Percentiles rank a stretch among this genome's conserved stretches.
Evolutionary conservation across 2,888 invertebrate genomes (phyloP).

Genomic region (Scaptomyza tumidula): DNA sequence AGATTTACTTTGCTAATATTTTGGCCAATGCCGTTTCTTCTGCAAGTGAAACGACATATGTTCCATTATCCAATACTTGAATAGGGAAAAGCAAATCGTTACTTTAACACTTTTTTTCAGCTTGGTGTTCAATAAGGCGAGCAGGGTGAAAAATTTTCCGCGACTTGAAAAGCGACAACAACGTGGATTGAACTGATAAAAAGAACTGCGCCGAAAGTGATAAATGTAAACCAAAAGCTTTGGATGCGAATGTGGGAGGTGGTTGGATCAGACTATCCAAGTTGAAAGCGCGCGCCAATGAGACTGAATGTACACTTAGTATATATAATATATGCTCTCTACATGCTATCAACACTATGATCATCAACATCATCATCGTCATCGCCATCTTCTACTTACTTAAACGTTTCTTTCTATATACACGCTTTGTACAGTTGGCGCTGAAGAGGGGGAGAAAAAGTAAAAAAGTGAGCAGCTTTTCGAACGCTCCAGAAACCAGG

Average conservation of each 20-base stretch:
- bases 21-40: conserved; percentile 24
- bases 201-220: conserved; percentile 75
- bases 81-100: not conserved
- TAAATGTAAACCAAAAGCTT: conserved; percentile 52
- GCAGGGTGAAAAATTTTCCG: conserved; percentile 52
- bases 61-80: conserved; percentile 11
- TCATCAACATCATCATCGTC: conserved; percentile 22
- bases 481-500: conserved; percentile 52
- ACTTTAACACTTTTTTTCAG: conserved; percentile 1
- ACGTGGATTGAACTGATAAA: conserved; percentile 73
- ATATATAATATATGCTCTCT: conserved; percentile 44
- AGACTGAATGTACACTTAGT: conserved; percentile 66
- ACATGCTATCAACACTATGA: conserved; percentile 42
- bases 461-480: conserved; percentile 29
- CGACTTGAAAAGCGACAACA: conserved; percentile 64
- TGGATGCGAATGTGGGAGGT: conserved; percentile 51
- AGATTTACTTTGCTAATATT: conserved; percentile 25
- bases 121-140: not conserved
- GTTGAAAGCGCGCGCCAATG: conserved; percentile 69
- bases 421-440: conserved; percentile 19
- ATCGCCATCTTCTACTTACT: conserved; percentile 9
- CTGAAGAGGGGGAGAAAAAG: conserved; percentile 33
- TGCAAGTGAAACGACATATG: conserved; percentile 20
- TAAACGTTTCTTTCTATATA: not conserved
- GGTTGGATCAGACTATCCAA: conserved; percentile 39